Evolutionary conservation across 2,113 vertebrate species (phyloP), one percentile per base, ranked within the genome.

Genomic region (Gyps fulvus): DNA sequence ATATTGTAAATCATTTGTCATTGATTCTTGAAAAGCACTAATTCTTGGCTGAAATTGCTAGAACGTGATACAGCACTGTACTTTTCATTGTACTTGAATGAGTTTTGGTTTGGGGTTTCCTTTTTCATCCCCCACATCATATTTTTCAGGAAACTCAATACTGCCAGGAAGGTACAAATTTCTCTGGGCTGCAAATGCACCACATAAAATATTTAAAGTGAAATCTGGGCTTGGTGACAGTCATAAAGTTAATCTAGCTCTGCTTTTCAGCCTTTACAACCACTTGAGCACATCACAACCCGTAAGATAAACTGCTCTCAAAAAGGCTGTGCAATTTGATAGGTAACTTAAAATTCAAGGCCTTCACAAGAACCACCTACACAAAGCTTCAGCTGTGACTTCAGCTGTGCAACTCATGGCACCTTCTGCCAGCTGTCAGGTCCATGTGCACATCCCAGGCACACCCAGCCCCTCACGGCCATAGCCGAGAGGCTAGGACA

Each of bases 181-280:
- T 94, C 43, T 88, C 14, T 2, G 4, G 36, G 52, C 43, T 73
- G 52, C 31, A 95, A 95, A 92, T 34, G 36, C 8, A 72, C 12
- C 23, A 73, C 54, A 85, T 89, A 38, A 97, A 94, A 91, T 85
- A 95, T 83, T 93, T 69, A 66, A 83, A 69, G 38, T 77, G 43
- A 95, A 95, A 88, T 83, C 62, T 83, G 45, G 66, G 29, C 62
- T 89, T 86, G n/a, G 45, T 73, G 81, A 87, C 70, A 94, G 54
- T 25, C 72, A 77, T 32, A 83, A 91, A 50, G 45, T 80, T 80
- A 83, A 80, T 59, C 78, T 85, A 87, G 6, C 40, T 87, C 62
- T 89, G 62, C 54, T 54, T 69, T 71, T 76, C 34, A 80, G 58
- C 16, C 70, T 91, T 58, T 79, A n/a, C 61, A 80, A 76, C 65